A percentile compares a stretch with the other conserved stretches of the same genome.
phyloP scores from a whole-genome alignment of 2,888 invertebrate genomes.

The Machimus atricapillus region DNA sequence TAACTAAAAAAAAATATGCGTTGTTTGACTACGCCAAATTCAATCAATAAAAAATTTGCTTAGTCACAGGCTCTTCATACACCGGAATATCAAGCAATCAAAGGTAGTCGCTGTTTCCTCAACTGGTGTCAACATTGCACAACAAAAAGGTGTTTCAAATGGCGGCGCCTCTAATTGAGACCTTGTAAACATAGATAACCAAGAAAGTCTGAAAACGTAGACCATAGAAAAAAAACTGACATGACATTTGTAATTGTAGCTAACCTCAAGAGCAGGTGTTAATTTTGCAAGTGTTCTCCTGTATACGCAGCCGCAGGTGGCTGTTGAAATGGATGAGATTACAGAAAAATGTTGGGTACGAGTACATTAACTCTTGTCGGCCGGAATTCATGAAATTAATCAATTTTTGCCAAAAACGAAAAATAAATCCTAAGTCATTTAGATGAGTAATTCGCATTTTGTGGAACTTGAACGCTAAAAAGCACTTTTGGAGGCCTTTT shows the following conservation, averaged over 20 bases:
- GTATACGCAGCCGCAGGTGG: background rate
- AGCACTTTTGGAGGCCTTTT: background rate
- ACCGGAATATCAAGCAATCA: background rate
- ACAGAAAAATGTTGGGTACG: background rate
- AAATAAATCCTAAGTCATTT: background rate
- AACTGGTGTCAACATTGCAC: background rate
- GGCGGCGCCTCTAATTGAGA: background rate
- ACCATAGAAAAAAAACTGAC: background rate
- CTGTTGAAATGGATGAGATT: background rate
- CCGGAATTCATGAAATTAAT: background rate
- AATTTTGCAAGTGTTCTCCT: background rate
- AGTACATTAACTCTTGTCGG: background rate
- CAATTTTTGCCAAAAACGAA: background rate
- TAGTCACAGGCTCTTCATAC: background rate
- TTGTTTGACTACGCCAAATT: background rate
- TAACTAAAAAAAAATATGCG: background rate
- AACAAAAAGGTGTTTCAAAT: background rate
- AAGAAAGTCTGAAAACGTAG: background rate
- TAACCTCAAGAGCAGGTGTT: background rate
- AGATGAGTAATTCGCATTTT: background rate
- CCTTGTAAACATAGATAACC: background rate
- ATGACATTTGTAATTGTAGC: background rate
- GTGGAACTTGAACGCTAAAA: background rate
- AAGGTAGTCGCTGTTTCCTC: background rate
- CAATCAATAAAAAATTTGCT: background rate